phyloP scores from a whole-genome alignment of 2,888 invertebrate genomes.

The Chorisops tibialis region DNA sequence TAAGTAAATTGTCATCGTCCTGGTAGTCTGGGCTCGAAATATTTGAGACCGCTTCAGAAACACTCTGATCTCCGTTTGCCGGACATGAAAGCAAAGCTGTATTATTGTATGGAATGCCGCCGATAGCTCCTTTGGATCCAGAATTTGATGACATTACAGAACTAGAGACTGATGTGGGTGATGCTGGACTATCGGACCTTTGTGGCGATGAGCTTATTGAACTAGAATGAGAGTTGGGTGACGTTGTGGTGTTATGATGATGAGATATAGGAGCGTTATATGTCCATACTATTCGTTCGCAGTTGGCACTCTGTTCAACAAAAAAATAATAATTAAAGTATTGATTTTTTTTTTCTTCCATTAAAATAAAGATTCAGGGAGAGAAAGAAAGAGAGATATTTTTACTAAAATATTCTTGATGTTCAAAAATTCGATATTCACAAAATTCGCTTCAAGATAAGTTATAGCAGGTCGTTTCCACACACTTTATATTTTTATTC shows the following conservation, averaged over 20 bases:
- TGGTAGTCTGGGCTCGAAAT: constrained; percentile 88
- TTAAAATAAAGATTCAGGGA: too few relatives aligned
- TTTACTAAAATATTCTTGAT: too few relatives aligned
- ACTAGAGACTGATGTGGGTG: constrained; percentile 83
- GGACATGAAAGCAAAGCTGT: constrained; percentile 47
- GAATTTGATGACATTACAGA: constrained; percentile 80
- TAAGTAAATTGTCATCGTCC: constrained; percentile 78
- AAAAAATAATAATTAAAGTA: too few relatives aligned
- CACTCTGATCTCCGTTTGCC: constrained; percentile 66
- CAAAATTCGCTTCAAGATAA: too few relatives aligned
- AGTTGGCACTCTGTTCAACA: constrained; percentile 47
- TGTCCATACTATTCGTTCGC: constrained; percentile 79
- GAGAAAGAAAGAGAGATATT: too few relatives aligned
- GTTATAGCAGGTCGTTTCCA: too few relatives aligned
- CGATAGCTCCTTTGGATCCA: constrained; percentile 60
- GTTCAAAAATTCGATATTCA: too few relatives aligned
- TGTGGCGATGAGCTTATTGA: constrained; percentile 53
- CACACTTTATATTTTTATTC: too few relatives aligned
- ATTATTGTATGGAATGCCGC: constrained; percentile 43
- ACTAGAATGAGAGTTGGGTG: constrained; percentile 51
- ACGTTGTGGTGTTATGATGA: constrained; percentile 51
- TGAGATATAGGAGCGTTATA: constrained; percentile 74
- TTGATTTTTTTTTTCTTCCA: too few relatives aligned
- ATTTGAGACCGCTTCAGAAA: constrained; percentile 83
- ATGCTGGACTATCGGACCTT: constrained; percentile 69